These are phyloP conservation scores for Catocala nupta DNA, from an alignment of 2,888 invertebrate genomes.

Conservation along the genomic window DNA sequence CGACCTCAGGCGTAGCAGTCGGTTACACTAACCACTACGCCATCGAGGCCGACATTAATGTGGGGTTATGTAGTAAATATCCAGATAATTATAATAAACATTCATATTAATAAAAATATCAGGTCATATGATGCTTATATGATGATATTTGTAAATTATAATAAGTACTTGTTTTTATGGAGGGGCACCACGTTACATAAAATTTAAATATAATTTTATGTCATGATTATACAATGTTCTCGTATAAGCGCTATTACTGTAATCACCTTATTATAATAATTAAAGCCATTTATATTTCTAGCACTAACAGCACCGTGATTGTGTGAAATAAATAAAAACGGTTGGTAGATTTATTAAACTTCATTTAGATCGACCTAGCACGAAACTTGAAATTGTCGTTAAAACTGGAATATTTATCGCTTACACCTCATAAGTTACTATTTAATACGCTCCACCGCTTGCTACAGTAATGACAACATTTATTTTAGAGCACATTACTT, in stretches of 20 bases:
- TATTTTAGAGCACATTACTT: neutral
- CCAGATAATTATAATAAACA: no score
- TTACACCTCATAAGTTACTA: constrained; percentile 7
- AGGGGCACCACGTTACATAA: no score
- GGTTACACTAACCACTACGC: no score
- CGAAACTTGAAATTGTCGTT: constrained; percentile 4
- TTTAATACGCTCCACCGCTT: neutral
- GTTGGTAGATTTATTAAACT: constrained; percentile 3
- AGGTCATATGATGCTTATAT: no score
- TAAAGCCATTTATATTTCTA: constrained; percentile 2
- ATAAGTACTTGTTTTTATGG: no score
- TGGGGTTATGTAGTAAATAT: no score
- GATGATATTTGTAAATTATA: no score
- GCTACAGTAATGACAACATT: neutral
- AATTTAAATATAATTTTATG: neutral
- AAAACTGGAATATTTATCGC: constrained; percentile 11
- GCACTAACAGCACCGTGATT: neutral
- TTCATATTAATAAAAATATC: no score
- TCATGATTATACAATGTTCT: neutral
- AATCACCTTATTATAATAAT: constrained; percentile 1
- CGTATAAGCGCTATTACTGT: neutral
- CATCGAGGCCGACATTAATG: no score
- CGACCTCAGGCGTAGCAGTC: no score
- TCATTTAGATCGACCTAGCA: neutral
- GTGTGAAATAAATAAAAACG: constrained; percentile 12